Conservation (phyloP, 1,140 invertebrate genomes). For the Solenopsis invicta region DNA sequence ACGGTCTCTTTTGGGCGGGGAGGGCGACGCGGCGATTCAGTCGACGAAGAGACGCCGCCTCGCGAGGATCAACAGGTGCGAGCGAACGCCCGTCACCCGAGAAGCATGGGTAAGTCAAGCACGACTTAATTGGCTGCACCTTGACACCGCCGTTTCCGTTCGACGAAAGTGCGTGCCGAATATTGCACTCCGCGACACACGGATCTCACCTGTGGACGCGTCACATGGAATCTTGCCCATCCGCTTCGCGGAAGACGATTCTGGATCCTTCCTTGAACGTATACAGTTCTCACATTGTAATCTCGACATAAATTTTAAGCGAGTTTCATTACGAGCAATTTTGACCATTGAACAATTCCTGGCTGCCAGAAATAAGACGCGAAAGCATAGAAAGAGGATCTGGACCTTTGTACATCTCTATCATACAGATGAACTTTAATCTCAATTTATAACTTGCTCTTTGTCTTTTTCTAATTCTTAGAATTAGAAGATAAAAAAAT, state of each 20-base stretch:
- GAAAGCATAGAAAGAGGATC: not conserved
- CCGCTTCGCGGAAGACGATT: not conserved
- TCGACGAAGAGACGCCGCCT: slow-evolving; percentile 75
- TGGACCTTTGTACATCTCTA: not conserved
- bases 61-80: slow-evolving; percentile 73
- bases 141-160: not conserved
- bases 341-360: not conserved
- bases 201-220: slow-evolving; percentile 1
- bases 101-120: slow-evolving; percentile 76
- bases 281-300: not conserved
- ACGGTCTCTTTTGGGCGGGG: not conserved
- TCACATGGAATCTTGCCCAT: not conserved
- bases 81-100: slow-evolving; percentile 40
- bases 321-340: not conserved
- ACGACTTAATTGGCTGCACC: slow-evolving; percentile 1
- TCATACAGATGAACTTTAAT: too few species aligned
- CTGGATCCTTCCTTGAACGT: not conserved
- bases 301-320: slow-evolving; percentile 3
- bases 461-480: too few species aligned
- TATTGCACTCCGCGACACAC: not conserved
- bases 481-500: too few species aligned
- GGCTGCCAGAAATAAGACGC: not conserved
- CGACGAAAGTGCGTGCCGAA: not conserved
- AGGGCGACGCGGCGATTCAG: slow-evolving; percentile 63
- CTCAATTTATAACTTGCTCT: too few species aligned